Evolutionary conservation across 2,797 vertebrate species (phyloP).

Genomic region (Paguma larvata): DNA sequence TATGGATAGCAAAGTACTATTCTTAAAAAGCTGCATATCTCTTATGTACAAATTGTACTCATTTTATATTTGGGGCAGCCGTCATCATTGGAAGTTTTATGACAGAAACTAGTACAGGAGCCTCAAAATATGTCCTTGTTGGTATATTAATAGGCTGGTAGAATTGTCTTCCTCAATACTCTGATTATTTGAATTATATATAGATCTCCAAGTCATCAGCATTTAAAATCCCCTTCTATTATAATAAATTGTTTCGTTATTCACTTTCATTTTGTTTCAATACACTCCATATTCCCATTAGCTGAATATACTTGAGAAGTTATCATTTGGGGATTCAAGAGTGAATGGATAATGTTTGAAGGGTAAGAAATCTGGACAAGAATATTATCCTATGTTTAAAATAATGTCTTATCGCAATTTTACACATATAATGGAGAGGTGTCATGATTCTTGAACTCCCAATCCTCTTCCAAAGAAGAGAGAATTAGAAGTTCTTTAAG

Average conservation of each 20-base stretch:
- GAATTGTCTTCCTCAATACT: background rate
- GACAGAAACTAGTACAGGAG: background rate
- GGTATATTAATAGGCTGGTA: background rate
- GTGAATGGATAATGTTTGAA: conserved; percentile 59
- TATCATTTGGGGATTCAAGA: conserved; percentile 52
- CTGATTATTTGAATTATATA: conserved; percentile 50
- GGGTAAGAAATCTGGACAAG: conserved; percentile 52
- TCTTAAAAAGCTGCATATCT: conserved; percentile 25
- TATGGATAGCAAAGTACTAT: conserved; percentile 23
- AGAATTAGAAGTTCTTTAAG: conserved; percentile 40
- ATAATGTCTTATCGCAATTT: conserved; percentile 53
- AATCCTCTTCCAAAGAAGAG: conserved; percentile 13
- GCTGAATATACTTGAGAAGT: conserved; percentile 58
- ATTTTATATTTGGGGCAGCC: background rate
- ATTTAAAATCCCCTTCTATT: conserved; percentile 53
- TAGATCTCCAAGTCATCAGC: conserved; percentile 28
- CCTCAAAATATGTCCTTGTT: background rate
- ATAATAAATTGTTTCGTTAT: conserved; percentile 69
- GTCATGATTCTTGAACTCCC: conserved; percentile 38
- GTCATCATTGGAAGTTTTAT: background rate
- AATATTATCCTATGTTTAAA: conserved; percentile 58
- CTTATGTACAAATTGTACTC: background rate
- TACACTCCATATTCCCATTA: background rate
- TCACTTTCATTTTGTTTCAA: conserved; percentile 66
- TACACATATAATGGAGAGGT: conserved; percentile 48